Evolutionary conservation across 23 tunicate species (phyloP), one percentile per base, ranked within the genome.

Genomic region (Corella eumyota): DNA sequence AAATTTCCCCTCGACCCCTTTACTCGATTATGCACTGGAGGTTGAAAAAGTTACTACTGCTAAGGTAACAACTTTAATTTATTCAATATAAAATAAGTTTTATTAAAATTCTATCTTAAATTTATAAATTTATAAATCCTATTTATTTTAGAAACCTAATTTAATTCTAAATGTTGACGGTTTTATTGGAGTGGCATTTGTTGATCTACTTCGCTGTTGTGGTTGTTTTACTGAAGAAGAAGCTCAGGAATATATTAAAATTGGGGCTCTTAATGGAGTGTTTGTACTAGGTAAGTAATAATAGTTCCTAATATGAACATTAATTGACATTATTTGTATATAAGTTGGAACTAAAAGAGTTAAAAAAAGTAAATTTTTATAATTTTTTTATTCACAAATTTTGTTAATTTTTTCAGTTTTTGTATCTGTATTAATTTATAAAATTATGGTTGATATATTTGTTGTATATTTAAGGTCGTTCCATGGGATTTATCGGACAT

Each of bases 401-500:
- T 54, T 22, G 26, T 9, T 40, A 9, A 40, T 40, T 40, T 40
- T 40, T 40, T 9, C 48, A 11, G 15, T 15, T 22, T 54, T 11
- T 22, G 60, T 54, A 11, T 9, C 19, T 54, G 9, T 54, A 54
- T 54, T 25, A 9, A 54, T n/a, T n/a, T n/a, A n/a, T n/a, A n/a
- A n/a, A n/a, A n/a, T n/a, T n/a, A n/a, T n/a, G n/a, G n/a, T n/a
- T 9, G 19, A 54, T 54, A 22, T 29, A 63, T 63, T 21, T 25
- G 11, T 34, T 17, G 17, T 36, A 37, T 34, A 63, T 15, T 19
- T 19, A 17, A 7, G 7, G 6, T 35, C 62, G 75, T 22, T 75
- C 85, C 34, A 82, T 92, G 93, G 98, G 98, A 15, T 92, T 92
- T 62, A 92, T 92, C 50, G 98, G 98, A n/a, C 98, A 92, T 61